phyloP scores from a whole-genome alignment of 2,888 invertebrate species.

The Agelastica alni region DNA sequence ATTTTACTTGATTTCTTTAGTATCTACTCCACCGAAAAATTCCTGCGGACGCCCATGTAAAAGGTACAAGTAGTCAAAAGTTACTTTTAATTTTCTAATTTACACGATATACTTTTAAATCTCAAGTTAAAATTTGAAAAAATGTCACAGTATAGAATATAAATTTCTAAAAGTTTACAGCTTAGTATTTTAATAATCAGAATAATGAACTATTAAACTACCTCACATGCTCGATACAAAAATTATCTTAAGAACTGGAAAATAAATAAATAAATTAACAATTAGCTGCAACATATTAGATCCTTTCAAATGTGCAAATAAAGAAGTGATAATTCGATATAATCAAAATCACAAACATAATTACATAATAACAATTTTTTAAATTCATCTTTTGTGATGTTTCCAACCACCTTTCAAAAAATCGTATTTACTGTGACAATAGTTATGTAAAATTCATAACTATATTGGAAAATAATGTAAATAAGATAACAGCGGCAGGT shows the following conservation, averaged over 20 bases:
- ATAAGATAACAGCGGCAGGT: no score
- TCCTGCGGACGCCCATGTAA: no score
- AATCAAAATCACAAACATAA: no score
- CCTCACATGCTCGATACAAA: conserved; percentile 16
- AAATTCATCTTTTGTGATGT: no score
- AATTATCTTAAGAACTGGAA: conserved; percentile 16
- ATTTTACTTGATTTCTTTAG: no score
- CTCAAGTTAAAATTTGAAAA: conserved; percentile 5
- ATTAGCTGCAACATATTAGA: conserved; percentile 38
- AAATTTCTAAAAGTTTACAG: background rate
- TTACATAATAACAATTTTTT: background rate
- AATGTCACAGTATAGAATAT: conserved; percentile 9
- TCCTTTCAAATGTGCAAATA: conserved; percentile 45
- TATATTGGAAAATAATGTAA: no score
- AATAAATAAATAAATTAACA: conserved; percentile 34
- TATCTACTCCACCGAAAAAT: no score
- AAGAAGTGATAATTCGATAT: conserved; percentile 20
- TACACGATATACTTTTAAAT: no score
- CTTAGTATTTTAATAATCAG: background rate
- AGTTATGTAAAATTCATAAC: no score
- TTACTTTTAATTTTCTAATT: background rate
- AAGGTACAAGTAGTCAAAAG: conserved; percentile 11
- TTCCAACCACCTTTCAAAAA: no score
- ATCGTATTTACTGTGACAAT: no score
- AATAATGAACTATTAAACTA: background rate